These are phyloP conservation scores for Eupithecia insigniata DNA, from an alignment of 2,888 invertebrate species.

Conservation along the genomic window DNA sequence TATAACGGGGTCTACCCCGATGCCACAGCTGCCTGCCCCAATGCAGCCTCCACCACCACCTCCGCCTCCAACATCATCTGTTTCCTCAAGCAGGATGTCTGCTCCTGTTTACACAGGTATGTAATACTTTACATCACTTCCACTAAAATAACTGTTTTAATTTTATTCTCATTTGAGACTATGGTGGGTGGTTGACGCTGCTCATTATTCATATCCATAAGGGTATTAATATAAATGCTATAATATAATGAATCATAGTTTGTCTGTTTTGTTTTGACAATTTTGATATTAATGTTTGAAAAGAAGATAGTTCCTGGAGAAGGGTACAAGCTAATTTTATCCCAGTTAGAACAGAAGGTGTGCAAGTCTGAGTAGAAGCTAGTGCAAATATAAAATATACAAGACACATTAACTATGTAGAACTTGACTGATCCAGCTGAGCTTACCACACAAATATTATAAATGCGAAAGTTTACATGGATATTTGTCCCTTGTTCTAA, in stretches of 20 bases:
- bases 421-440: too few relatives aligned
- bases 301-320: too few relatives aligned
- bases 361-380: too few relatives aligned
- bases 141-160: neutral
- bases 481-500: neutral
- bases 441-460: neutral
- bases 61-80: conserved; percentile 24
- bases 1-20: neutral
- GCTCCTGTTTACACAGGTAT: conserved; percentile 34
- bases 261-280: too few relatives aligned
- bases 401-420: too few relatives aligned
- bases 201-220: neutral
- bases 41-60: conserved; percentile 40
- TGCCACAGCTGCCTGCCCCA: neutral
- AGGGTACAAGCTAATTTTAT: too few relatives aligned
- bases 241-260: too few relatives aligned
- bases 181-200: neutral
- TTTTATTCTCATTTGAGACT: neutral
- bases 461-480: too few relatives aligned
- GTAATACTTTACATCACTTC: neutral
- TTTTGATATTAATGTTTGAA: too few relatives aligned
- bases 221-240: neutral
- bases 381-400: too few relatives aligned
- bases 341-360: too few relatives aligned
- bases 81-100: conserved; percentile 16